Evolutionary conservation across 2,113 vertebrate genomes (phyloP).

Genomic region (Apodemus sylvaticus): DNA sequence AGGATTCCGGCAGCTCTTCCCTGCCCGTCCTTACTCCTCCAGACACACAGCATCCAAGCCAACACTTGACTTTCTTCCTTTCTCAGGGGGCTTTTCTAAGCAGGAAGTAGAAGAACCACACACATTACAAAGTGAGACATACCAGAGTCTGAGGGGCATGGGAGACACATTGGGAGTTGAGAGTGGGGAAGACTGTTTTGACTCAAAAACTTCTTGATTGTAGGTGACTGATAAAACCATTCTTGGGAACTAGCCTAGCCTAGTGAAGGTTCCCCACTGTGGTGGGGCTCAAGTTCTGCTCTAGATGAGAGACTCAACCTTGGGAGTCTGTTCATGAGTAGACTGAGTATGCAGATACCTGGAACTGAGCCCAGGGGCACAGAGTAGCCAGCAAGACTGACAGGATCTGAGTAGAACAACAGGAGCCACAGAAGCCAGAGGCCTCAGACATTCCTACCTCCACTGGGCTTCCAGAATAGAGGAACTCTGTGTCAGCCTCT

Average conservation of each 20-base stretch:
- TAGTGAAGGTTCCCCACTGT: not conserved
- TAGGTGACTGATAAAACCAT: not conserved
- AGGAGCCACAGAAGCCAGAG: not conserved
- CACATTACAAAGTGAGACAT: not conserved
- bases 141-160: not conserved
- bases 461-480: not conserved
- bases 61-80: not conserved
- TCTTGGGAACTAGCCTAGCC: not conserved
- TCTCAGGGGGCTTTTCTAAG: not conserved
- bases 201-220: not conserved
- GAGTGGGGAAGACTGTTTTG: fast-evolving
- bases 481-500: not conserved
- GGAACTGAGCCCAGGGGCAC: not conserved
- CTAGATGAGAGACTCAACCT: no score
- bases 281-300: not conserved
- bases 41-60: not conserved
- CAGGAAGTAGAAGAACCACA: not conserved
- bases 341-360: not conserved
- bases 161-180: no score
- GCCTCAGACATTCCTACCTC: not conserved
- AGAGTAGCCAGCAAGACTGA: not conserved
- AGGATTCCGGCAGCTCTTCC: not conserved
- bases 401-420: not conserved
- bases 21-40: not conserved
- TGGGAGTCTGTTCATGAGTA: not conserved